Evolutionary conservation across 1,140 invertebrate species (phyloP).

Genomic region (Monomorium pharaonis): DNA sequence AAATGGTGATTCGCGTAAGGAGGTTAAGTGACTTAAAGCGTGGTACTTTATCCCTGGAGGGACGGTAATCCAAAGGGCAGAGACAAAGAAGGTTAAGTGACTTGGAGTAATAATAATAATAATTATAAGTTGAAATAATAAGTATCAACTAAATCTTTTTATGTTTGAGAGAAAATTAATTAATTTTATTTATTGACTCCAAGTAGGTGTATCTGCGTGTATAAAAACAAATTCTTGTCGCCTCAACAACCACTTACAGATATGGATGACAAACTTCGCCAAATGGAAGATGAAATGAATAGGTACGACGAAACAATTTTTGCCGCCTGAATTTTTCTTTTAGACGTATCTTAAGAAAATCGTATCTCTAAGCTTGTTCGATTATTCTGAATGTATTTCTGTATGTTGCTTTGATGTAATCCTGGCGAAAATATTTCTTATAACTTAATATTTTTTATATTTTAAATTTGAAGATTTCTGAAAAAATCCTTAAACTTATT

Average conservation of each 20-base stretch:
- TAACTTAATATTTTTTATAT: too few species aligned
- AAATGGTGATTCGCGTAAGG: too few species aligned
- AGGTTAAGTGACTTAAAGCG: too few species aligned
- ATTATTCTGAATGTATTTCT: neutral
- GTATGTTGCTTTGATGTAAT: neutral
- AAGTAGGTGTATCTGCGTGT: neutral
- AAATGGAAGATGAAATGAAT: slow-evolving; percentile 94
- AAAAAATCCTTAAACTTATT: too few species aligned
- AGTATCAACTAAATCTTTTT: neutral
- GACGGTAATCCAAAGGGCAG: too few species aligned
- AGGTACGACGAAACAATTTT: slow-evolving; percentile 84
- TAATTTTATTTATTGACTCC: neutral
- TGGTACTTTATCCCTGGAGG: too few species aligned
- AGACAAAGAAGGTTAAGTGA: neutral
- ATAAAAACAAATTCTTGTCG: neutral
- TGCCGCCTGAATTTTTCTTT: neutral
- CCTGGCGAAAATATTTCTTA: too few species aligned
- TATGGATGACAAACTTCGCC: slow-evolving; percentile 86
- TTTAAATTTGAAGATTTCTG: too few species aligned
- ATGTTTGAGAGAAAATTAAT: neutral
- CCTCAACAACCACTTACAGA: slow-evolving; percentile 30
- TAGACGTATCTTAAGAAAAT: too few species aligned
- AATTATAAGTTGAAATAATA: neutral
- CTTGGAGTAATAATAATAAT: neutral
- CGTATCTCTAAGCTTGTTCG: too few species aligned